Percentiles rank a stretch among this genome's conserved stretches.
Conservation (phyloP, 2,797 vertebrate genomes). For the Peromyscus eremicus region DNA sequence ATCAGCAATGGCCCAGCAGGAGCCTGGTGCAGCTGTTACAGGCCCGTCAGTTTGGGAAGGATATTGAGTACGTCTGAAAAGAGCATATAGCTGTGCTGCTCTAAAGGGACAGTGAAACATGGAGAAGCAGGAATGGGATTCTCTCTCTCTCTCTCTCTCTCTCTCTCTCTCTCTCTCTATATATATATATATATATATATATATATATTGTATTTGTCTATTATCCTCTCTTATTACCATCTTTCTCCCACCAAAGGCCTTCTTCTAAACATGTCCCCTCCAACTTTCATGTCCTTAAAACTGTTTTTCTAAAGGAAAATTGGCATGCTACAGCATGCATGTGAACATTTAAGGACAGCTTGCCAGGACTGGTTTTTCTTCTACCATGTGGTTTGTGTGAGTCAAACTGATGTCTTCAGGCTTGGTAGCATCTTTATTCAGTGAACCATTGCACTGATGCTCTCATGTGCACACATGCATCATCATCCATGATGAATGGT, state of each 20-base stretch:
- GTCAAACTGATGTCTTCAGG: neutral
- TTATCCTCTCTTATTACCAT: neutral
- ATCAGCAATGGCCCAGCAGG: neutral
- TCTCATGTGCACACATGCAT: neutral
- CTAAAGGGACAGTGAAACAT: neutral
- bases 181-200: too few species aligned
- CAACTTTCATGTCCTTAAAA: neutral
- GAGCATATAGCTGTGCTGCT: neutral
- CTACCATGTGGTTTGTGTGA: neutral
- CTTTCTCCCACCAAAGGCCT: neutral
- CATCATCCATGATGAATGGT: neutral
- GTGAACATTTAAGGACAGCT: neutral
- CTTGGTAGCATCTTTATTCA: neutral
- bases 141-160: neutral
- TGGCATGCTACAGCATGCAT: neutral
- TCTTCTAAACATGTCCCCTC: neutral
- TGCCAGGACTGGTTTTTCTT: neutral
- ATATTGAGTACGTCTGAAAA: neutral
- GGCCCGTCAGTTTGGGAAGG: neutral
- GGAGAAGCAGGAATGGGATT: neutral
- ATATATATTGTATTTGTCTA: too few species aligned
- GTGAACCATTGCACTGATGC: neutral
- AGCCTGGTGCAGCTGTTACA: neutral
- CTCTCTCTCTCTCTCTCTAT: too few species aligned
- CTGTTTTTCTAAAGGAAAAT: neutral